Base-by-base conservation (phyloP, 2,113 vertebrate genomes). In the Tachysurus fulvidraco region DNA sequence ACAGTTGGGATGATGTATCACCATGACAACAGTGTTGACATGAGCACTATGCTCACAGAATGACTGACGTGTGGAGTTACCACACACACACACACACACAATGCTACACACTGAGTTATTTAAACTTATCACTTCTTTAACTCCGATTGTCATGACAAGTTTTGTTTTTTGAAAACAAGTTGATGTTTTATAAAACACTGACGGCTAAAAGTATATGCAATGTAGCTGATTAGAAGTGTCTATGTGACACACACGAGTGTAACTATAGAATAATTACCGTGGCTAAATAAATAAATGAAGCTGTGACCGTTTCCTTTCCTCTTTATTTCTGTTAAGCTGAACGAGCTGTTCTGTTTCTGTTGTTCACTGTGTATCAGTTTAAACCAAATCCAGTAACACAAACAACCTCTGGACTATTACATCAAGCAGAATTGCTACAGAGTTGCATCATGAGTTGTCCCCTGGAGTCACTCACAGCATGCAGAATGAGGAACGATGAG, bases 321-420 rank as follows among this genome's bases (percentile, higher is more conserved):
- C 19, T 23, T 25, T 23, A 4, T 73, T 44, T 23, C 71, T 46
- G 23, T 14, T n/a, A 14, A 76, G 46, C 25, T 1, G 10, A 13
- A 25, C 11, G 41, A 46, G 71, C 23, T 13, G 5, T 52, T 52
- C 44, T n/a, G 44, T 76, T 23, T 12, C 11, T 7, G 10, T 52
- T n/a, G 57, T 25, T 64, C 55, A 76, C 55, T 62, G 83, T 30
- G 71, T 50, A 76, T 77, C 83, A 64, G 54, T 76, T 84, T 60
- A 60, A 57, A 59, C 30, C 3, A 54, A 78, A 54, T 28, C 16
- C 52, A 74, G 25, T 54, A 76, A 76, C n/a, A 44, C 54, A 28
- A 11, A 23, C 57, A 50, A 60, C 3, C n/a, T 46, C 12, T 28
- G 30, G 25, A 60, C 55, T 62, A 17, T 28, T 28, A 52, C 21